Evolutionary conservation across 2,797 vertebrate genomes (phyloP), one percentile per base, ranked within the genome.

Genomic region (Hippoglossus hippoglossus): DNA sequence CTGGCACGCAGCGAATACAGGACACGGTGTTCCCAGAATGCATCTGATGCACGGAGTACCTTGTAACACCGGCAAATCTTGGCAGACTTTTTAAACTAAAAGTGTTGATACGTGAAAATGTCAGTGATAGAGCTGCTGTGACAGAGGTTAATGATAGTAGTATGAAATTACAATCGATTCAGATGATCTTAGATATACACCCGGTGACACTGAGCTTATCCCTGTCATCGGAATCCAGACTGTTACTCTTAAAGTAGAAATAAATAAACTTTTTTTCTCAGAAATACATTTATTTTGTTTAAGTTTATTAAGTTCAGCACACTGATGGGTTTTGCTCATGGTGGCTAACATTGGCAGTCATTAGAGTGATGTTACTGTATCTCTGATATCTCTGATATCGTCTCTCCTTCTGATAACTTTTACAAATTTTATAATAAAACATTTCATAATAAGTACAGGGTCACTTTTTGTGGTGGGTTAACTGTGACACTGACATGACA

Each of bases 1-100:
- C 11, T n/a, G 53, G 4, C 26, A 19, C 21, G 12, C n/a, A 18
- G 16, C 12, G 13, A 22, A 15, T 21, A 22, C 11, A 11, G 18
- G 12, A 28, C 49, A 59, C 18, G 31, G 49, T 51, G 47, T 51
- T 51, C 61, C 49, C 47, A 25, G 22, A 52, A 47, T 54, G 24
- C 25, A 54, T 28, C 12, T 4, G 52, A 54, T 51, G 21, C 52
- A 54, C 25, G 2, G 15, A 11, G 25, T 18, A 28, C 25, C 25
- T 21, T 7, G 6, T 3, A 19, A 28, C 53, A 51, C 22, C 16
- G 18, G 18, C 4, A 52, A 46, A 46, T 13, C 18, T 46, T 46
- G 18, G 44, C 12, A 46, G 18, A 6, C 18, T 18, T 13, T 51
- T 16, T n/a, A n/a, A 19, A 44, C 21, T 72, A 4, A 21, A 56